Evolutionary conservation across 2,888 invertebrate genomes (phyloP).

Genomic region (Drosophila cognata): DNA sequence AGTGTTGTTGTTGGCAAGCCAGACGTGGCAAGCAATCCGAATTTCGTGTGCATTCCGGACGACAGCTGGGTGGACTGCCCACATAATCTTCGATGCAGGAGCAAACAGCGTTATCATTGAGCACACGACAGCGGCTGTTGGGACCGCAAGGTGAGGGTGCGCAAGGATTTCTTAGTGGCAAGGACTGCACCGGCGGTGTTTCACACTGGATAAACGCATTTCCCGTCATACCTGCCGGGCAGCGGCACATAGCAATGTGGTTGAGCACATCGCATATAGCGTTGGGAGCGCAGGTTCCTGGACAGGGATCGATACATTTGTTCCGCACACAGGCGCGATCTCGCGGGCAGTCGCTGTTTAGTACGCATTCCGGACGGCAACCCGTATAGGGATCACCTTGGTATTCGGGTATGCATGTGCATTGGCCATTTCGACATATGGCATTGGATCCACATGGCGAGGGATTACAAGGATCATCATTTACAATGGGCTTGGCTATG

Average conservation of each 20-base stretch:
- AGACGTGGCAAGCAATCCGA: slow-evolving; percentile 90
- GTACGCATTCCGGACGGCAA: slow-evolving; percentile 92
- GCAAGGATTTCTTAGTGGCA: slow-evolving; percentile 87
- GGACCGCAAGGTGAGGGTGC: slow-evolving; percentile 91
- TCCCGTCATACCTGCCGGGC: slow-evolving; percentile 89
- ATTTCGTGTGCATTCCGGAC: slow-evolving; percentile 92
- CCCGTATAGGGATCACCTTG: slow-evolving; percentile 91
- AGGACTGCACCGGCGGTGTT: slow-evolving; percentile 59
- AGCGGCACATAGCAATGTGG: slow-evolving; percentile 91
- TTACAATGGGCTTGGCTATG: slow-evolving; percentile 69
- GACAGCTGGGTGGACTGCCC: slow-evolving; percentile 91
- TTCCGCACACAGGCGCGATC: slow-evolving; percentile 89
- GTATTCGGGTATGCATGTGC: slow-evolving; percentile 89
- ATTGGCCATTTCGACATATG: slow-evolving; percentile 88
- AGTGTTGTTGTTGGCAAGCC: slow-evolving; percentile 92
- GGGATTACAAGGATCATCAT: slow-evolving; percentile 86
- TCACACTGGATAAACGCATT: slow-evolving; percentile 89
- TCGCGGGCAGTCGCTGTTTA: slow-evolving; percentile 90
- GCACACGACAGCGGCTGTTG: slow-evolving; percentile 89
- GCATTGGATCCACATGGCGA: slow-evolving; percentile 91
- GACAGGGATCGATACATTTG: slow-evolving; percentile 92
- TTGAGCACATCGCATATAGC: slow-evolving; percentile 91
- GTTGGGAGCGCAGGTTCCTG: slow-evolving; percentile 91
- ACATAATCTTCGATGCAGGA: slow-evolving; percentile 90
- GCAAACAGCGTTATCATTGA: slow-evolving; percentile 88